Conservation (phyloP, 2,113 vertebrate genomes). For the Ctenomys sociabilis region DNA sequence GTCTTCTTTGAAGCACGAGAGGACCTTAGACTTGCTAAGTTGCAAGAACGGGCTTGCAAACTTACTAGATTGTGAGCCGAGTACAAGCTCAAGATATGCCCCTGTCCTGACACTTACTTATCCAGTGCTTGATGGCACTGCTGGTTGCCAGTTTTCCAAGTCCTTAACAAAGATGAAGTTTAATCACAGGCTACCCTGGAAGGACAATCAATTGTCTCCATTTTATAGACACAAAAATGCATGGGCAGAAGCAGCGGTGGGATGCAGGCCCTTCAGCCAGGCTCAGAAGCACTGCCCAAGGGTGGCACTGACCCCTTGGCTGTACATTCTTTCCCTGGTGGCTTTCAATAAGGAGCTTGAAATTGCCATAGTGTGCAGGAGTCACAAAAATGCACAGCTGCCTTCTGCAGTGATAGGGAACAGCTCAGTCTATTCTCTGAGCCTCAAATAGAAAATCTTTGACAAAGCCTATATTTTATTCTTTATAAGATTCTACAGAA, state of each 20-base stretch:
- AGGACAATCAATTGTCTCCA: accelerated
- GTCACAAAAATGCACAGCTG: background rate
- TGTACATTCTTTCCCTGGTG: background rate
- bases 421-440: background rate
- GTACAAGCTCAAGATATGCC: background rate
- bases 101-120: background rate
- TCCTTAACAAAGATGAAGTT: background rate
- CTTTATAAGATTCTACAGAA: background rate
- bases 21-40: background rate
- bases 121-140: background rate
- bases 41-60: background rate
- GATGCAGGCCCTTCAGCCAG: background rate
- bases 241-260: background rate
- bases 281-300: background rate
- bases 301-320: background rate
- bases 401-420: background rate
- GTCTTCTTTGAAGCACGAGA: background rate
- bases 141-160: background rate
- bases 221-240: background rate
- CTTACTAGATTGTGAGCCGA: background rate
- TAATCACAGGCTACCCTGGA: background rate
- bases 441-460: background rate
- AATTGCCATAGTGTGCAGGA: background rate
- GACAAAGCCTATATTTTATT: background rate
- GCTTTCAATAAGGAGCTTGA: background rate